Percentiles rank a stretch among this genome's conserved stretches.
phyloP scores from a whole-genome alignment of 2,888 invertebrate species.

The Apotomis betuletana region DNA sequence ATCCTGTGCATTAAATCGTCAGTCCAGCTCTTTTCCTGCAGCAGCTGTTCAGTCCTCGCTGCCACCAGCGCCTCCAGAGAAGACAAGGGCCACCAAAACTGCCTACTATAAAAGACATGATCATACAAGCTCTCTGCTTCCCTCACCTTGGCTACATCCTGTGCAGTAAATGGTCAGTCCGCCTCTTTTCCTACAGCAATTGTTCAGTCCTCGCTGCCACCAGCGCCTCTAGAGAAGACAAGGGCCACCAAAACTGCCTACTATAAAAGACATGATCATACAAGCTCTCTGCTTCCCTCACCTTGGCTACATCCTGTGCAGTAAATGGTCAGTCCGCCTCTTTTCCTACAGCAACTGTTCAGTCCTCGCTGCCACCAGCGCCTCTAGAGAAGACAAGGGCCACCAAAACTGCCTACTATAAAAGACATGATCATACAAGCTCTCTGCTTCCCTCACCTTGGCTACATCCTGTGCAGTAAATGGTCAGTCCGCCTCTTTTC shows the following conservation, averaged over 20 bases:
- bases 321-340: slow-evolving; percentile 87
- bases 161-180: slow-evolving; percentile 92
- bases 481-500: too few species aligned
- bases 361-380: slow-evolving; percentile 81
- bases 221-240: slow-evolving; percentile 85
- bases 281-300: slow-evolving; percentile 52
- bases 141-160: slow-evolving; percentile 92
- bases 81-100: too few species aligned
- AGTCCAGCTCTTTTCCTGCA: too few species aligned
- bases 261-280: too few species aligned
- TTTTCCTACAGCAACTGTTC: too few species aligned
- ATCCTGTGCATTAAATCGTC: too few species aligned
- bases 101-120: too few species aligned
- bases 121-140: too few species aligned
- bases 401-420: too few species aligned
- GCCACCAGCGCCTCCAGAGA: too few species aligned
- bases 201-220: slow-evolving; percentile 93
- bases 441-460: slow-evolving; percentile 81
- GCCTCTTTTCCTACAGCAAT: slow-evolving; percentile 91
- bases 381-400: slow-evolving; percentile 48
- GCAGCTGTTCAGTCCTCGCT: slow-evolving; percentile 75
- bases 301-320: slow-evolving; percentile 94
- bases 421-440: too few species aligned
- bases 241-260: too few species aligned
- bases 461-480: slow-evolving; percentile 66